A percentile compares a stretch with the other conserved stretches of the same genome.
Evolutionary conservation across 64 coral and sea anemone species (phyloP).

Genomic region (Dendronephthya gigantea): DNA sequence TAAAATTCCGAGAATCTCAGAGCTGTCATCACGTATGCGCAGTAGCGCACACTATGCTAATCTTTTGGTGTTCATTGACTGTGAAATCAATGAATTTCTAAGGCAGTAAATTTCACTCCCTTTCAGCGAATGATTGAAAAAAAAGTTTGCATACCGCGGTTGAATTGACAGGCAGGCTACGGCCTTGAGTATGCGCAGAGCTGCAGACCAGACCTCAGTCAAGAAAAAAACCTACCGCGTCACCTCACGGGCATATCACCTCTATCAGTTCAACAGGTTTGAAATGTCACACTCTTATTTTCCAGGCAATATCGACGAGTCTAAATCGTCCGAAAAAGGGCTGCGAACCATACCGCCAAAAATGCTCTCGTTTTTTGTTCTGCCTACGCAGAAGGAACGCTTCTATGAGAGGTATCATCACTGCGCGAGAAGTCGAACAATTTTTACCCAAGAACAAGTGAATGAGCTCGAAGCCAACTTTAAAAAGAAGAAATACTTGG

Average conservation of each 20-base stretch:
- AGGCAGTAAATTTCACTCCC: too few species aligned
- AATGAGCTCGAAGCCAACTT: not conserved
- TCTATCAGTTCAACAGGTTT: not conserved
- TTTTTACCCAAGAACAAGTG: not conserved
- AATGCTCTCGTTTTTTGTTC: not conserved
- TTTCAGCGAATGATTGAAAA: too few species aligned
- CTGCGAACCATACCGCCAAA: not conserved
- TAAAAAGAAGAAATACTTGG: not conserved
- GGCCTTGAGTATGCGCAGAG: too few species aligned
- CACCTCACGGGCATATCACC: too few species aligned
- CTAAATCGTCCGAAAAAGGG: not conserved
- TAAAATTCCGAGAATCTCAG: not conserved
- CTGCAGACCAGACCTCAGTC: too few species aligned
- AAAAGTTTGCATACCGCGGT: too few species aligned
- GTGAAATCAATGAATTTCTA: too few species aligned
- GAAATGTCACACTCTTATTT: not conserved
- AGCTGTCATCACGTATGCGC: too few species aligned
- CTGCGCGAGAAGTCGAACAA: not conserved
- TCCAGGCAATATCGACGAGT: not conserved
- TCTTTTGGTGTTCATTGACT: too few species aligned
- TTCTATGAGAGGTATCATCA: not conserved
- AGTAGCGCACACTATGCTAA: too few species aligned
- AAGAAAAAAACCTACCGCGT: not conserved
- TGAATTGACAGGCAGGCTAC: too few species aligned
- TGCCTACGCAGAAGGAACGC: not conserved